Evolutionary conservation across 2,888 invertebrate species (phyloP).

Genomic region (Mesochorus sp.): DNA sequence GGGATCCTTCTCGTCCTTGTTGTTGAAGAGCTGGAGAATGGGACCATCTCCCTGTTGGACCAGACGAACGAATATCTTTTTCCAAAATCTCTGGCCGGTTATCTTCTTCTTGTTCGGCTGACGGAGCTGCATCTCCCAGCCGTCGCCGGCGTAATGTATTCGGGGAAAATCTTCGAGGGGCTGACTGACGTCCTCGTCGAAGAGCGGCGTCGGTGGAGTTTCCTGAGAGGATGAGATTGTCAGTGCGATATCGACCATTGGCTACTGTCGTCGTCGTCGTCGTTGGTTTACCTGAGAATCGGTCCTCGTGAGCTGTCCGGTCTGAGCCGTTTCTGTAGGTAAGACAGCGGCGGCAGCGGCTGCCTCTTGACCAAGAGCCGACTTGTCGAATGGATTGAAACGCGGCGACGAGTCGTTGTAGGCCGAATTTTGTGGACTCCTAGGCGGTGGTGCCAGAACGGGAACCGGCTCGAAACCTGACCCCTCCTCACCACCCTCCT

Average conservation of each 20-base stretch:
- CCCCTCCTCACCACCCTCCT: conserved; percentile 81
- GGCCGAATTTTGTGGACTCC: conserved; percentile 83
- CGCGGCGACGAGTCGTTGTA: conserved; percentile 86
- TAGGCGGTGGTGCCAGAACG: conserved; percentile 89
- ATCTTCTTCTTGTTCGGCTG: conserved; percentile 99
- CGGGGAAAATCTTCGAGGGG: conserved; percentile 96
- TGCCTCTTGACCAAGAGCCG: conserved; percentile 81
- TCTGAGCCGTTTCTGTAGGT: conserved; percentile 76
- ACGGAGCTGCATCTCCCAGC: conserved; percentile 98
- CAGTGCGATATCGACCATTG: neutral
- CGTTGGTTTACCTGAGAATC: conserved; percentile 76
- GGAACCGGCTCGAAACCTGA: conserved; percentile 85
- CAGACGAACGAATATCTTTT: conserved; percentile 95
- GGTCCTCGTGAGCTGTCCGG: conserved; percentile 79
- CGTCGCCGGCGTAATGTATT: conserved; percentile 89
- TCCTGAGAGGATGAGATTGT: conserved; percentile 84
- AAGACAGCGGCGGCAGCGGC: no score
- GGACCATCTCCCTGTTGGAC: conserved; percentile 91
- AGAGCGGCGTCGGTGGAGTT: conserved; percentile 95
- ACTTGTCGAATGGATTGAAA: conserved; percentile 91
- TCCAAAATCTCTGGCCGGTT: conserved; percentile 98
- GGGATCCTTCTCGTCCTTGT: conserved; percentile 92
- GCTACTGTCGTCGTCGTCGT: neutral
- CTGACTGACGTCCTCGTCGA: conserved; percentile 95
- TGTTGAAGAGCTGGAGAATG: conserved; percentile 92